Base-by-base conservation (phyloP, 2,797 vertebrate species). In the Anguilla marmorata region DNA sequence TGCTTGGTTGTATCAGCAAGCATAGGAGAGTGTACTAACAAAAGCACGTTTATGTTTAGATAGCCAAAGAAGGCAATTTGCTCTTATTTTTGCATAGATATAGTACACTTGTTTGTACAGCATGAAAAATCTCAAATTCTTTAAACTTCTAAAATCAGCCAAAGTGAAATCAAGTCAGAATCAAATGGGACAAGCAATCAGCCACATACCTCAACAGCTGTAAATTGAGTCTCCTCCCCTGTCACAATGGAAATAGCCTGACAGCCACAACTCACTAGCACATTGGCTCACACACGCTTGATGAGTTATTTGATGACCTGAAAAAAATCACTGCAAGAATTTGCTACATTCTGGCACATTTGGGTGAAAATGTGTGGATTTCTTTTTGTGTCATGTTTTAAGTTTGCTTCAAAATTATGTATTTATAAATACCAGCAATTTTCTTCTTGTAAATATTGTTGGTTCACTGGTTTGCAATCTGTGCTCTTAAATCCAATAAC, bases 261-360 rank as follows among this genome's bases (percentile, higher is more conserved):
- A 74, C 80, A 85, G 82, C 30, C 60, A n/a, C 12, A 27, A 85
- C 87, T 85, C 41, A 19, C n/a, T 19, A 52, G 14, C 84, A 30
- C 45, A 84, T 54, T n/a, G 72, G 33, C 72, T 5, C 72, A 76
- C 30, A 84, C 27, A 87, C 91, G 56, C 84, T 48, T 92, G 92
- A 93, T 90, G 90, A 89, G 89, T 93, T 95, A 94, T 93, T 93
- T 92, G 90, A 92, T 94, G 93, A 93, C 93, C 93, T 92, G 92
- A 91, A 93, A 89, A 93, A 91, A 92, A 92, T 90, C 89, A 88
- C 85, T 74, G 89, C n/a, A 91, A 91, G 86, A 92, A 92, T 91
- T 91, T 90, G 41, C 90, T 89, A 66, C 86, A 79, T 93, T 90
- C 90, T 52, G 90, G 89, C 93, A 91, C 91, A 92, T 94, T 93